Conservation (phyloP, 2,888 invertebrate species). For the Netelia virgata region DNA sequence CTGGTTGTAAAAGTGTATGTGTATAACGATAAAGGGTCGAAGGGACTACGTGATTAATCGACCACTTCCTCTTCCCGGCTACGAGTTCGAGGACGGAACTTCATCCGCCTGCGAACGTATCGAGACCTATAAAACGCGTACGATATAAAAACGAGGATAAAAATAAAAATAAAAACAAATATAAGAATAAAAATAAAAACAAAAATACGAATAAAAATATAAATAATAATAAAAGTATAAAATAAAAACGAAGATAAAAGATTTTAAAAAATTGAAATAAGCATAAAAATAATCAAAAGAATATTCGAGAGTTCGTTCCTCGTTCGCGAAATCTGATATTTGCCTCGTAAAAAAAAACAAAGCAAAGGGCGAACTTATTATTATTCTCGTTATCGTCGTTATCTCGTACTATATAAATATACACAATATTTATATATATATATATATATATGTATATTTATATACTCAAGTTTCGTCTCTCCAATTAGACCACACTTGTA, state of each 20-base stretch:
- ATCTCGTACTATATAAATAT: constrained; percentile 3
- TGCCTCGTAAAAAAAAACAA: constrained; percentile 4
- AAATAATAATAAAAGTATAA: neutral
- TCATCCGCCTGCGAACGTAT: constrained; percentile 49
- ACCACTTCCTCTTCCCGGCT: constrained; percentile 56
- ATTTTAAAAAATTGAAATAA: neutral
- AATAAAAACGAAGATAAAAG: neutral
- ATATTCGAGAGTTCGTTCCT: neutral
- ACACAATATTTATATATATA: neutral
- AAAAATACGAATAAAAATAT: neutral
- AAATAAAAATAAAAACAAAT: neutral
- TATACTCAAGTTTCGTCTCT: neutral
- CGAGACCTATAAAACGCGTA: constrained; percentile 15
- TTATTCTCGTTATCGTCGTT: constrained; percentile 8
- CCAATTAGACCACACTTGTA: constrained; percentile 40
- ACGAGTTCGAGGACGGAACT: constrained; percentile 52
- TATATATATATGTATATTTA: neutral
- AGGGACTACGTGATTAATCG: constrained; percentile 63
- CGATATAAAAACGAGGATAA: neutral
- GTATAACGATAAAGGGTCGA: constrained; percentile 20
- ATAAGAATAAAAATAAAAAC: neutral
- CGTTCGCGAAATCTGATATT: constrained; percentile 50
- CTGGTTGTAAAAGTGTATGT: constrained; percentile 20
- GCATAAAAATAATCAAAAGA: neutral
- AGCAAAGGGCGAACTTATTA: neutral